phyloP scores from a whole-genome alignment of 1,140 invertebrate species.

The Drosophila aff. region DNA sequence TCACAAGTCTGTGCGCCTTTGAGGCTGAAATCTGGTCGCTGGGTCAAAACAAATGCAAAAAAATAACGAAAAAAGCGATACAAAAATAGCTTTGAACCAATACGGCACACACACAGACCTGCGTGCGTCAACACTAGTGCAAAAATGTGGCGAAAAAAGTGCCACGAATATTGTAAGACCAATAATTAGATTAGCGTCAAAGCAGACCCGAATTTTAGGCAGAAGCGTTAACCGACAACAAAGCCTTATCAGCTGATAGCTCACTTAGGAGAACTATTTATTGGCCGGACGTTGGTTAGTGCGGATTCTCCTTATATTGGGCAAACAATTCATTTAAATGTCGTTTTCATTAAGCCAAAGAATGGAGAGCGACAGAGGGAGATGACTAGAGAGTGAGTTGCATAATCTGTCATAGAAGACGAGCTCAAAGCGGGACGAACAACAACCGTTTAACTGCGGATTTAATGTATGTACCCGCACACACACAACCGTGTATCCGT shows the following conservation, averaged over 20 bases:
- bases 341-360: constrained; percentile 29
- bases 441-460: constrained; percentile 39
- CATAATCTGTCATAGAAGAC: constrained; percentile 45
- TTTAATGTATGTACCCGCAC: constrained; percentile 11
- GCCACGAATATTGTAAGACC: constrained; percentile 43
- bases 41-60: constrained; percentile 28
- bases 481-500: constrained; percentile 2
- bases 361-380: constrained; percentile 23
- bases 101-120: background rate
- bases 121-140: constrained; percentile 9
- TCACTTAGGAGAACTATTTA: constrained; percentile 5
- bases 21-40: constrained; percentile 10
- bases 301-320: constrained; percentile 1
- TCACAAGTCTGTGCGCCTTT: constrained; percentile 3
- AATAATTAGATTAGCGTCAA: constrained; percentile 42
- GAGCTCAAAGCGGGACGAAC: constrained; percentile 34
- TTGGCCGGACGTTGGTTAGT: background rate
- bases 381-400: constrained; percentile 44
- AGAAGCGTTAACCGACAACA: background rate
- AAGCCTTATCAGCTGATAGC: constrained; percentile 11
- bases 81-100: constrained; percentile 32
- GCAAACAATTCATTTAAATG: constrained; percentile 28
- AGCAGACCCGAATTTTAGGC: background rate
- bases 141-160: constrained; percentile 36
- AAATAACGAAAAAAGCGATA: constrained; percentile 20